phyloP scores from a whole-genome alignment of 2,888 invertebrate genomes.

The Steromphala cineraria region DNA sequence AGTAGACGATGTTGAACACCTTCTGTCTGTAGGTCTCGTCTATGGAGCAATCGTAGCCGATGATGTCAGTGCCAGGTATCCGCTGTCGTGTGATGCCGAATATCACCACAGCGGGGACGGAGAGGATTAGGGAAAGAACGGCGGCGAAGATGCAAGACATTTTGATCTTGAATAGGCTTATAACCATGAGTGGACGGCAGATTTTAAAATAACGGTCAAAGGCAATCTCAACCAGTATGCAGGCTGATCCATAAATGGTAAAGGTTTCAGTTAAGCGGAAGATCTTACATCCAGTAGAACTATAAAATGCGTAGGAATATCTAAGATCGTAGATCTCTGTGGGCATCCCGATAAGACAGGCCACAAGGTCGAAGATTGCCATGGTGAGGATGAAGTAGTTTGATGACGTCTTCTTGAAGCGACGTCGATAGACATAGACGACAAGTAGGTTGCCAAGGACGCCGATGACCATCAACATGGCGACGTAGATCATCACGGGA shows the following conservation, averaged over 20 bases:
- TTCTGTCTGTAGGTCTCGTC: slow-evolving; percentile 50
- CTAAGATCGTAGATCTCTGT: slow-evolving; percentile 60
- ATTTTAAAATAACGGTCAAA: slow-evolving; percentile 68
- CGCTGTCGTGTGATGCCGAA: slow-evolving; percentile 53
- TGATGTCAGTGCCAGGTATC: slow-evolving; percentile 40
- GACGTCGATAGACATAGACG: slow-evolving; percentile 57
- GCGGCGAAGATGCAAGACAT: slow-evolving; percentile 55
- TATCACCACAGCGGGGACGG: slow-evolving; percentile 53
- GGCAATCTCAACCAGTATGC: slow-evolving; percentile 62
- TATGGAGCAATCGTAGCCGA: slow-evolving; percentile 62
- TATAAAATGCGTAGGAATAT: slow-evolving; percentile 62
- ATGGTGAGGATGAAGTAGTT: slow-evolving; percentile 66
- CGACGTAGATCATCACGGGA: slow-evolving; percentile 59
- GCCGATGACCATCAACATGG: slow-evolving; percentile 56
- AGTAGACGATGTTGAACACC: slow-evolving; percentile 50
- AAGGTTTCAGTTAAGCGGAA: slow-evolving; percentile 57
- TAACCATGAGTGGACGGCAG: slow-evolving; percentile 57
- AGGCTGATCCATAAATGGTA: slow-evolving; percentile 60
- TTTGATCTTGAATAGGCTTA: slow-evolving; percentile 55
- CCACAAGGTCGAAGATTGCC: slow-evolving; percentile 65
- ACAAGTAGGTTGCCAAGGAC: slow-evolving; percentile 60
- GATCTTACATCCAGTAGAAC: slow-evolving; percentile 57
- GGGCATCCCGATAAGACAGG: slow-evolving; percentile 62
- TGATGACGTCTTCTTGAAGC: slow-evolving; percentile 60
- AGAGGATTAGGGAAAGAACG: slow-evolving; percentile 48